These are phyloP conservation scores for Ophion costatus DNA, from an alignment of 2,888 invertebrate genomes.

Conservation along the genomic window DNA sequence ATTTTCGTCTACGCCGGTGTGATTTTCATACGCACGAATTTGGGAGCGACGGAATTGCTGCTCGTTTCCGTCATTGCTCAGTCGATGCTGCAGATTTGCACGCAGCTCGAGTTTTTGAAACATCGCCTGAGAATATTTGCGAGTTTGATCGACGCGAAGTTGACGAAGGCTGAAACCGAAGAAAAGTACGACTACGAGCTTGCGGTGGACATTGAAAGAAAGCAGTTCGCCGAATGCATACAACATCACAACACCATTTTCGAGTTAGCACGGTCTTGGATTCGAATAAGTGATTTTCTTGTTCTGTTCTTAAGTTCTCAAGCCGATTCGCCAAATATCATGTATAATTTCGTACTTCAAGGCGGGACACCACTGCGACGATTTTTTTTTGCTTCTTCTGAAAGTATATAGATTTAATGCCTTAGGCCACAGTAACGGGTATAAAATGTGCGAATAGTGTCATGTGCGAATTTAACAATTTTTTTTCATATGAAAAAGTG, in stretches of 20 bases:
- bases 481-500: too few relatives aligned
- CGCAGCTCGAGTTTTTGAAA: slow-evolving; percentile 18
- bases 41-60: neutral
- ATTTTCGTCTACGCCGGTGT: neutral
- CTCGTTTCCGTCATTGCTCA: slow-evolving; percentile 2
- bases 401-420: too few relatives aligned
- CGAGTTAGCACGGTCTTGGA: neutral
- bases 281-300: neutral
- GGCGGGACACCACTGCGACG: too few relatives aligned
- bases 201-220: neutral
- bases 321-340: too few relatives aligned
- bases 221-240: slow-evolving; percentile 8
- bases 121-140: slow-evolving; percentile 5
- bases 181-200: neutral
- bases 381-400: too few relatives aligned
- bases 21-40: neutral
- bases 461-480: too few relatives aligned
- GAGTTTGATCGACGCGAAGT: neutral
- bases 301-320: too few relatives aligned
- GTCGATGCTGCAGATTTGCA: slow-evolving; percentile 22
- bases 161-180: neutral
- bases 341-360: too few relatives aligned
- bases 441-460: too few relatives aligned
- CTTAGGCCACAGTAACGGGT: too few relatives aligned
- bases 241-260: slow-evolving; percentile 23